Conservation (phyloP, 2,888 invertebrate genomes). For the Heliconius ismenius region DNA sequence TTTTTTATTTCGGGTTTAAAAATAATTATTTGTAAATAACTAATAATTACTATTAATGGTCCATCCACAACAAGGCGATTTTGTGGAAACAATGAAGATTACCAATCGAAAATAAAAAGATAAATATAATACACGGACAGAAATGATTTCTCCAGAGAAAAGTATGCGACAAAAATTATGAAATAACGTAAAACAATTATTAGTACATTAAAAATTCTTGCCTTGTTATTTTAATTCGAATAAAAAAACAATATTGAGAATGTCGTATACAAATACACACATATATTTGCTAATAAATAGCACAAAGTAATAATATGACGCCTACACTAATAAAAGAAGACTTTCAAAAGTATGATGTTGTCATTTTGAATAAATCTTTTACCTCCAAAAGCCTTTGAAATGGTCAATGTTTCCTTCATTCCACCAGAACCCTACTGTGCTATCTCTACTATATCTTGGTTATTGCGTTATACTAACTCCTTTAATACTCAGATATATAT, state of each 20-base stretch:
- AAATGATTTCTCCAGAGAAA: no score
- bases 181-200: not conserved
- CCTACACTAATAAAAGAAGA: constrained; percentile 29
- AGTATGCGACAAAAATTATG: no score
- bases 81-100: no score
- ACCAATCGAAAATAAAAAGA: no score
- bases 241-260: not conserved
- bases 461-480: constrained; percentile 66
- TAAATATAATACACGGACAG: no score
- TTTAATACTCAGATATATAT: constrained; percentile 5
- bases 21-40: not conserved
- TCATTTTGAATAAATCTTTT: constrained; percentile 42
- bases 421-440: constrained; percentile 61
- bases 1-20: not conserved
- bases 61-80: no score
- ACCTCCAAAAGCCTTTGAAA: constrained; percentile 50
- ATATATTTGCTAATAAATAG: constrained; percentile 17
- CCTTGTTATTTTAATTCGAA: rapidly evolving
- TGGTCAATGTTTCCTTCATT: constrained; percentile 49
- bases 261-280: not conserved
- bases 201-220: not conserved
- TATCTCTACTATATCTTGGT: constrained; percentile 67
- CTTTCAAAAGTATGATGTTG: constrained; percentile 31
- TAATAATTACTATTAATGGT: no score
- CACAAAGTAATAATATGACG: constrained; percentile 30